phyloP scores from a whole-genome alignment of 2,888 invertebrate genomes.

The Cheiracanthium punctorium region DNA sequence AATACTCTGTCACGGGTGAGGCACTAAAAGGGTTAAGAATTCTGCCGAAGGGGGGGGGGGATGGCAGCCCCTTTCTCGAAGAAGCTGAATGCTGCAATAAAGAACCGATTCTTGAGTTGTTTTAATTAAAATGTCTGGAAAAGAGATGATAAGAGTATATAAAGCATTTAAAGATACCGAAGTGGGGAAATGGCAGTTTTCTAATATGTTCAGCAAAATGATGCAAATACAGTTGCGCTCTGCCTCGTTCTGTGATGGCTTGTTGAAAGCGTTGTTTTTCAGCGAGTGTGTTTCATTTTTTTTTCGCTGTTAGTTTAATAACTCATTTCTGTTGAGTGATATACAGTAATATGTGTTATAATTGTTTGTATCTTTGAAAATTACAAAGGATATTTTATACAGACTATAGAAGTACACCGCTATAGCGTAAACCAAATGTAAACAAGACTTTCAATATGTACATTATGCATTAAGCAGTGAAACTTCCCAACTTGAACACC shows the following conservation, averaged over 20 bases:
- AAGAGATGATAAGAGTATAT: slow-evolving; percentile 8
- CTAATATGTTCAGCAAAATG: not conserved
- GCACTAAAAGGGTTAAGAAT: slow-evolving; percentile 63
- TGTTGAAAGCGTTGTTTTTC: not conserved
- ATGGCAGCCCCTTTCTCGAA: not conserved
- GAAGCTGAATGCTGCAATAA: slow-evolving; percentile 12
- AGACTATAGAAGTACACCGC: too few relatives aligned
- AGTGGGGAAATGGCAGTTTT: not conserved
- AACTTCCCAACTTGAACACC: too few relatives aligned
- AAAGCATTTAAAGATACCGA: not conserved
- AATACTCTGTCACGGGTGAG: slow-evolving; percentile 50
- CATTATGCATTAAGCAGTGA: too few relatives aligned
- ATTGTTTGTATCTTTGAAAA: too few relatives aligned
- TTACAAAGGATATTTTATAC: too few relatives aligned
- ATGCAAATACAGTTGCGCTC: not conserved
- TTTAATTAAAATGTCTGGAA: slow-evolving; percentile 17
- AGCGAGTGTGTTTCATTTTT: not conserved
- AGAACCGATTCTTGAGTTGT: slow-evolving; percentile 15
- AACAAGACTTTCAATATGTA: too few relatives aligned
- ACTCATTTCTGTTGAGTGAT: too few relatives aligned
- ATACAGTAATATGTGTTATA: too few relatives aligned
- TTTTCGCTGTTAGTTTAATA: not conserved
- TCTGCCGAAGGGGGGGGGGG: not conserved
- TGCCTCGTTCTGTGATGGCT: not conserved
- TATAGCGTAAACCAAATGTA: too few relatives aligned